Percentiles rank a stretch among this genome's conserved stretches.
Conservation (phyloP, 2,888 invertebrate genomes). For the Idaea dimidiata region DNA sequence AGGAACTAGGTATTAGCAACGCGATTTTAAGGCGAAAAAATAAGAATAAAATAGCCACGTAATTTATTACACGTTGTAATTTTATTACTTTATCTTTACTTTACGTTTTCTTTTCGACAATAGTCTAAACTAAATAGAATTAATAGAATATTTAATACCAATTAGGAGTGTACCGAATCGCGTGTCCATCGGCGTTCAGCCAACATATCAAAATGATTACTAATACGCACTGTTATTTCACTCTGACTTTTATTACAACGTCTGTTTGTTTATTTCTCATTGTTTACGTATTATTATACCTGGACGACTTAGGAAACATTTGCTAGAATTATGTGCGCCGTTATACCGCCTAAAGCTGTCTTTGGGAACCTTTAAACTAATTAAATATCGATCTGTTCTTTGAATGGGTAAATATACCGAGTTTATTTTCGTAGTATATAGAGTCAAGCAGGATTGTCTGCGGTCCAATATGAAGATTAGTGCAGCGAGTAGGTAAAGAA, state of each 20-base stretch:
- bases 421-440: too few species aligned
- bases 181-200: constrained; percentile 53
- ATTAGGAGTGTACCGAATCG: constrained; percentile 26
- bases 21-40: too few species aligned
- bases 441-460: too few species aligned
- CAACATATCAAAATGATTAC: constrained; percentile 52
- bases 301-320: background rate
- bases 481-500: too few species aligned
- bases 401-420: background rate
- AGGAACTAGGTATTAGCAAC: too few species aligned
- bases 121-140: too few species aligned
- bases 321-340: background rate
- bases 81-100: too few species aligned
- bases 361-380: background rate
- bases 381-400: background rate
- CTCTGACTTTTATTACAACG: constrained; percentile 26
- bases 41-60: too few species aligned
- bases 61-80: too few species aligned
- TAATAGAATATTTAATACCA: background rate
- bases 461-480: too few species aligned
- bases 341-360: background rate
- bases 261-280: background rate
- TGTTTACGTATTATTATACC: background rate
- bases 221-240: constrained; percentile 53
- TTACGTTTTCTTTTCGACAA: too few species aligned